Evolutionary conservation across 2,888 invertebrate genomes (phyloP), one percentile per base, ranked within the genome.

Genomic region (Amorpha juglandis): DNA sequence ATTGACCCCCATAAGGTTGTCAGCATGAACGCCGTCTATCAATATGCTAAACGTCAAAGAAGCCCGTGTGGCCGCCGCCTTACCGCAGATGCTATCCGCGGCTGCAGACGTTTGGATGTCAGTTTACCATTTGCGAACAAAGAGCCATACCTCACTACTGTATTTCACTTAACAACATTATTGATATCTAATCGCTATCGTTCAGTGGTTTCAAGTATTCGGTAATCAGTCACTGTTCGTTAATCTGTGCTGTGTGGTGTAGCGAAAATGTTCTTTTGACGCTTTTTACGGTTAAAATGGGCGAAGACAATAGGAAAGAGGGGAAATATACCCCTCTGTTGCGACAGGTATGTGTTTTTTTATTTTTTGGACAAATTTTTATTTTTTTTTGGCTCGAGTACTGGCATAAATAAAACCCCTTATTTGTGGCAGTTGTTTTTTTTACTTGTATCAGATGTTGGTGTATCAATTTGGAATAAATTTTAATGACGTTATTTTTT

Each of bases 211-310:
- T 33, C n/a, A n/a, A 42, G 38, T 8, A 19, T 19, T 58, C 55
- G 8, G 8, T 42, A 45, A 45, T 42, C 19, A 50, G 50, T 50
- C 50, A 50, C 50, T 16, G 16, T 50, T 50, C 9, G 50, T 16
- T 38, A 58, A 58, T 58, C 58, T 6, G 58, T 58, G 58, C 58
- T 42, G 58, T 58, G 58, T 58, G 19, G 58, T 58, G 58, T 58
- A 9, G 42, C 58, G 19, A 58, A 58, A 58, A 58, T 58, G 58
- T 19, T 42, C 38, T 19, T 68, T 68, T 69, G 63, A 69, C 50
- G 68, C 67, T 52, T 27, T 67, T 69, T 65, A 63, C 19, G 9
- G 21, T 38, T n/a, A 67, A 68, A 55, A 70, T 70, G 70, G 62
- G 55, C 50, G 68, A 68, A 33, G 42, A 27, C 14, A 69, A 66